Conservation (phyloP, 2,113 vertebrate species). For the Meles meles region DNA sequence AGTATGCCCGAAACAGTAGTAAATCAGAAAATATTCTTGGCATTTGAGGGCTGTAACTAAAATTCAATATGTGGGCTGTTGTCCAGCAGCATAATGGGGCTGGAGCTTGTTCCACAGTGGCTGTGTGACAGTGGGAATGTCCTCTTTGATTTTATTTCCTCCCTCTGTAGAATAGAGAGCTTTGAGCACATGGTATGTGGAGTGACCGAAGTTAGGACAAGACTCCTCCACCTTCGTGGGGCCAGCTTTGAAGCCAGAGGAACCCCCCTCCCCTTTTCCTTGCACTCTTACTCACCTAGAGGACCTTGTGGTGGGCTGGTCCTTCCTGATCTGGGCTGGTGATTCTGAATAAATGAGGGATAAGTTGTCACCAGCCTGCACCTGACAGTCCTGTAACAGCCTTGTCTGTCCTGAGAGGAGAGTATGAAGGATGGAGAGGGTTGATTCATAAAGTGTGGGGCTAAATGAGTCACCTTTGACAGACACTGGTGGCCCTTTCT, state of each 20-base stretch:
- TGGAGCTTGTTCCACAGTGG: not conserved
- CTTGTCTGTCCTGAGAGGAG: not conserved
- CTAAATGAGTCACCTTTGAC: not conserved
- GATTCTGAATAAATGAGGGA: not conserved
- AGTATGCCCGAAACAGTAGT: not conserved
- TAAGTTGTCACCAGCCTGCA: not conserved
- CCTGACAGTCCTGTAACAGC: not conserved
- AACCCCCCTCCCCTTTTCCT: not conserved
- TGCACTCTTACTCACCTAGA: not conserved
- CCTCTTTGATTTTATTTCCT: constrained; percentile 36
- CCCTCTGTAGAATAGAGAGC: not conserved
- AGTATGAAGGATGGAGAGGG: not conserved
- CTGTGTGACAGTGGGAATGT: not conserved
- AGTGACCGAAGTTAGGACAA: not conserved
- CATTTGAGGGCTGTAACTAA: not conserved
- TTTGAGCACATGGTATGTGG: not conserved
- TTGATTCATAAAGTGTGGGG: not conserved
- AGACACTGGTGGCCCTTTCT: not conserved
- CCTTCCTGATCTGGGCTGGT: not conserved
- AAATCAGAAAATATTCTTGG: not conserved
- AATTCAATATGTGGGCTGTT: not conserved
- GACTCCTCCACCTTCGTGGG: not conserved
- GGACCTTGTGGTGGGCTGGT: not conserved
- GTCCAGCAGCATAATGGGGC: not conserved
- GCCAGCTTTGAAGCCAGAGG: not conserved